Evolutionary conservation across 2,888 invertebrate species (phyloP).

Genomic region (Poecilus cupreus): DNA sequence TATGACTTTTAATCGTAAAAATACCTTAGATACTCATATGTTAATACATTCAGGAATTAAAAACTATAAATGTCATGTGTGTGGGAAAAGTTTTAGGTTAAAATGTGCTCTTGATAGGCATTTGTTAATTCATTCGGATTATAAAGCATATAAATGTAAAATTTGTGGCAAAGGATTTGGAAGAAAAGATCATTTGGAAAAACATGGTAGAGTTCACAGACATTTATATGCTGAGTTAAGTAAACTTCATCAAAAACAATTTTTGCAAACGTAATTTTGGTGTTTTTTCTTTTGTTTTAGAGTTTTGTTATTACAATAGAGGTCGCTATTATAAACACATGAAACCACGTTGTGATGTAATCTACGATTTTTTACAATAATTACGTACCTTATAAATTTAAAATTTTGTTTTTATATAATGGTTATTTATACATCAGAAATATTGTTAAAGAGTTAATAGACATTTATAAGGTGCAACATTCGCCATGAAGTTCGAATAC

Average conservation of each 20-base stretch:
- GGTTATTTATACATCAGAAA: too few relatives aligned
- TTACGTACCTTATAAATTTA: too few relatives aligned
- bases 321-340: background rate
- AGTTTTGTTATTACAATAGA: background rate
- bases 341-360: too few relatives aligned
- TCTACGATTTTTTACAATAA: too few relatives aligned
- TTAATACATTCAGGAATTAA: constrained; percentile 30
- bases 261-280: background rate
- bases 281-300: background rate
- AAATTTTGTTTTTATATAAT: too few relatives aligned
- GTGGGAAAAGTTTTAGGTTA: constrained; percentile 27
- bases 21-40: constrained; percentile 14
- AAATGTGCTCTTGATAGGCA: constrained; percentile 39
- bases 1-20: constrained; percentile 26
- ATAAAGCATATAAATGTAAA: constrained; percentile 34
- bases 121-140: constrained; percentile 31
- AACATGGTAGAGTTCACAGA: constrained; percentile 33
- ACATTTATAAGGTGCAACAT: too few relatives aligned
- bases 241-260: background rate
- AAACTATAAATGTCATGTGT: constrained; percentile 13
- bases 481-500: too few relatives aligned
- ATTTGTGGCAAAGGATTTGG: constrained; percentile 36
- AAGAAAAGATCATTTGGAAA: constrained; percentile 35
- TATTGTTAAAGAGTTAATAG: too few relatives aligned
- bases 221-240: constrained; percentile 20